Evolutionary conservation across 2,113 vertebrate genomes (phyloP).

Genomic region (Erinaceus europaeus): DNA sequence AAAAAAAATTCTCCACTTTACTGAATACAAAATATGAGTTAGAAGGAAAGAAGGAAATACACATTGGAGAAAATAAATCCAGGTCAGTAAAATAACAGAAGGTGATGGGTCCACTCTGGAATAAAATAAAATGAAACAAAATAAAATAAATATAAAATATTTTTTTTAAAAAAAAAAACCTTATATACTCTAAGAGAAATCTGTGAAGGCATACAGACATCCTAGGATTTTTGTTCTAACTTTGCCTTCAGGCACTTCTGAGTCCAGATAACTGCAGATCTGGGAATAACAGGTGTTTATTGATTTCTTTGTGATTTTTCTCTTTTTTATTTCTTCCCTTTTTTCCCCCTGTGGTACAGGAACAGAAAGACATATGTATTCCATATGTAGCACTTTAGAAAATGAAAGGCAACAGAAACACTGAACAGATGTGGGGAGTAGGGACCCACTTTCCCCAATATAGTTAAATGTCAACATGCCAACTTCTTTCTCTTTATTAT

Average conservation of each 20-base stretch:
- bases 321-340: conserved; percentile 44
- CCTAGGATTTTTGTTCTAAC: conserved; percentile 67
- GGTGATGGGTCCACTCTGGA: conserved; percentile 43
- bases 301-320: conserved; percentile 75
- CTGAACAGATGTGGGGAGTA: conserved; percentile 55
- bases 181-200: conserved; percentile 56
- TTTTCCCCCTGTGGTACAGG: conserved; percentile 52
- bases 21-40: conserved; percentile 57
- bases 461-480: conserved; percentile 50
- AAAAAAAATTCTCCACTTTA: conserved; percentile 31
- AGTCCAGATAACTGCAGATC: conserved; percentile 74
- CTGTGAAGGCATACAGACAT: conserved; percentile 65
- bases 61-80: conserved; percentile 62
- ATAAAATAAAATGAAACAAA: conserved; percentile 66
- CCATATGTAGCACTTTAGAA: conserved; percentile 75
- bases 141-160: conserved; percentile 72
- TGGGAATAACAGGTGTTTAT: conserved; percentile 81
- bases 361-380: conserved; percentile 76
- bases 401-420: conserved; percentile 75
- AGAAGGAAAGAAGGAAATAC: conserved; percentile 23
- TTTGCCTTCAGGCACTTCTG: conserved; percentile 76
- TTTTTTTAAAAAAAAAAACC: background rate
- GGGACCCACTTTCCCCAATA: conserved; percentile 45
- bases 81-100: conserved; percentile 56
- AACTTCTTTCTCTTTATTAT: conserved; percentile 51